Conservation (phyloP, 92 coral and sea anemone species). For the Epizoanthus fatuus region DNA sequence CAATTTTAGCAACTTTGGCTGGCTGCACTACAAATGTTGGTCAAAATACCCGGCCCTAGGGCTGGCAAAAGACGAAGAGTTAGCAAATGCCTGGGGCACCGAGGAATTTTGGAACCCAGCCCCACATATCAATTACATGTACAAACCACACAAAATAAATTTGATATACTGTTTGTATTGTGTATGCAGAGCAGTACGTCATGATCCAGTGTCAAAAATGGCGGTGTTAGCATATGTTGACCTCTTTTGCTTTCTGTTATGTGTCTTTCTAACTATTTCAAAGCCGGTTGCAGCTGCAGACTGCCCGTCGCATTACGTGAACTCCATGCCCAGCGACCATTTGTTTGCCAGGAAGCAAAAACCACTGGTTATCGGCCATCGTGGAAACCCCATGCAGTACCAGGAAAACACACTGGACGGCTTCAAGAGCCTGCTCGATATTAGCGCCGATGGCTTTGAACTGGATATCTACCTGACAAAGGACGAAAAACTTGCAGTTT, state of each 20-base stretch:
- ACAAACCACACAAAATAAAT: no score
- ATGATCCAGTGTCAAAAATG: neutral
- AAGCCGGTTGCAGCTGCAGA: neutral
- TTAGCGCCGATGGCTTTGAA: conserved; percentile 95
- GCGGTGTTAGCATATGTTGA: neutral
- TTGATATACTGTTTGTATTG: no score
- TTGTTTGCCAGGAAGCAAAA: conserved; percentile 70
- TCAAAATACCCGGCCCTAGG: no score
- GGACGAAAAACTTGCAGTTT: conserved; percentile 84
- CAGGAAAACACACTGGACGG: conserved; percentile 97
- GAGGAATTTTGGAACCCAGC: no score
- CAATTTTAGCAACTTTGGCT: no score
- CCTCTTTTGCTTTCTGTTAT: neutral
- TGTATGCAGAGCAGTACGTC: no score
- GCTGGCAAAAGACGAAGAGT: no score
- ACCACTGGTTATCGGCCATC: conserved; percentile 95
- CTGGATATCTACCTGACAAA: conserved; percentile 90
- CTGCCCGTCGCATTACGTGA: conserved; percentile 42
- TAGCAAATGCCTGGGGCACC: no score
- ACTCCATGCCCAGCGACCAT: conserved; percentile 72
- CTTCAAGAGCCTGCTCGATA: conserved; percentile 78
- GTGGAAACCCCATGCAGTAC: conserved; percentile 88
- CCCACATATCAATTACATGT: no score
- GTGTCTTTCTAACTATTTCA: neutral
- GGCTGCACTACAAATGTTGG: no score